Conservation (phyloP, 2,888 invertebrate species). For the Hetaerina titia region DNA sequence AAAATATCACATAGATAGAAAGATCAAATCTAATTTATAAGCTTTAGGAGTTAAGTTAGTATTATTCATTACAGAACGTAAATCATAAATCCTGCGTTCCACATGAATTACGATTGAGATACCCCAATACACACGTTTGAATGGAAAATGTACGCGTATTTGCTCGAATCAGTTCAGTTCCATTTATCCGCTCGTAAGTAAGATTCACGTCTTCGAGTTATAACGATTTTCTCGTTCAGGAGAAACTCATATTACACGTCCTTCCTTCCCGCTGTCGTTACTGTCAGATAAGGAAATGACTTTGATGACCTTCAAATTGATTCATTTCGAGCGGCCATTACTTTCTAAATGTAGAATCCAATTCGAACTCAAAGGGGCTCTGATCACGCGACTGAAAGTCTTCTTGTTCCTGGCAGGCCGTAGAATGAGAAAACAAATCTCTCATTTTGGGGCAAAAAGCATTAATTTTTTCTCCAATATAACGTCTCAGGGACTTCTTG, state of each 20-base stretch:
- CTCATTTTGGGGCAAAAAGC: not conserved
- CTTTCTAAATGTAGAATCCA: slow-evolving; percentile 55
- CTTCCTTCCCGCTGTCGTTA: slow-evolving; percentile 9
- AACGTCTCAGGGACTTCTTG: no score
- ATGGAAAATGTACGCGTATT: no score
- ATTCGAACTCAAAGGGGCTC: slow-evolving; percentile 37
- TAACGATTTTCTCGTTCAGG: slow-evolving; percentile 1
- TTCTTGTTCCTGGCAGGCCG: not conserved
- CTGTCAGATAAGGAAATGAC: slow-evolving; percentile 43
- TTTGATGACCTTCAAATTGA: slow-evolving; percentile 45
- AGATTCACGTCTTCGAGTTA: not conserved
- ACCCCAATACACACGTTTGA: no score
- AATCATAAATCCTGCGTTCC: no score
- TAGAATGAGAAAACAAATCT: not conserved
- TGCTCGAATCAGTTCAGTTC: not conserved
- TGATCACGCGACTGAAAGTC: slow-evolving; percentile 27
- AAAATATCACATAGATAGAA: no score
- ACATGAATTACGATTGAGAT: no score
- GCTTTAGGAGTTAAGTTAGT: no score
- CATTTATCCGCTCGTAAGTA: not conserved
- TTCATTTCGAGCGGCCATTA: slow-evolving; percentile 27
- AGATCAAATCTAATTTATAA: no score
- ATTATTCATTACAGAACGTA: no score
- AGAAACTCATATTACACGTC: slow-evolving; percentile 31
- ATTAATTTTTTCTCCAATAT: not conserved